Evolutionary conservation across 2,888 invertebrate genomes (phyloP).

Genomic region (Zootermopsis nevadensis): DNA sequence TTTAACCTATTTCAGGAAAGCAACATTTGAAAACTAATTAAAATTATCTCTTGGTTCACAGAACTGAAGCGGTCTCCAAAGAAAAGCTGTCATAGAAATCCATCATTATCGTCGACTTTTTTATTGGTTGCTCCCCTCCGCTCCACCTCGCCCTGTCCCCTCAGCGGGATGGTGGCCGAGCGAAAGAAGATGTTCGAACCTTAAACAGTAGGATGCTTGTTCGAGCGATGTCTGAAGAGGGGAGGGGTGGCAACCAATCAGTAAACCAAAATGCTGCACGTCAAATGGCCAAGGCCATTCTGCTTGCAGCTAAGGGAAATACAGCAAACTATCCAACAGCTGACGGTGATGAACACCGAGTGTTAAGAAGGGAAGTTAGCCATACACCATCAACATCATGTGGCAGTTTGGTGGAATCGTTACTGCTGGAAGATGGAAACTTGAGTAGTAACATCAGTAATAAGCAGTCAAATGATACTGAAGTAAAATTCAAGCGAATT

Average conservation of each 20-base stretch:
- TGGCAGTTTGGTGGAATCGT: not conserved
- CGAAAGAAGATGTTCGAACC: constrained; percentile 76
- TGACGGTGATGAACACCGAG: not conserved
- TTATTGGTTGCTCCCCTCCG: constrained; percentile 54
- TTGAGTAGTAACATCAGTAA: not conserved
- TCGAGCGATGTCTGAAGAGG: constrained; percentile 40
- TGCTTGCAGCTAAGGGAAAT: constrained; percentile 28
- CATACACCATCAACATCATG: not conserved
- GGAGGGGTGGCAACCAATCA: constrained; percentile 42
- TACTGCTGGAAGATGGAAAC: constrained; percentile 17
- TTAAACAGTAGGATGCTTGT: constrained; percentile 33
- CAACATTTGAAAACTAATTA: constrained; percentile 42
- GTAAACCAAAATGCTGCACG: not conserved
- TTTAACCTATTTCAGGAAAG: too few species aligned
- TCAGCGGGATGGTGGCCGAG: constrained; percentile 79
- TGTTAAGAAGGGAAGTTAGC: constrained; percentile 8
- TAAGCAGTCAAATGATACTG: not conserved
- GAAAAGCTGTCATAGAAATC: constrained; percentile 60
- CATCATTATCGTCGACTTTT: constrained; percentile 46
- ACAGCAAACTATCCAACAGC: not conserved
- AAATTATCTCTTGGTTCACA: constrained; percentile 57
- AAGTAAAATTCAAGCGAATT: constrained; percentile 23
- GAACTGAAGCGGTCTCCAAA: constrained; percentile 70
- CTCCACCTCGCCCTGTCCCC: constrained; percentile 58
- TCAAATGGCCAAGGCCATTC: constrained; percentile 25